Evolutionary conservation across 2,113 vertebrate genomes (phyloP).

Genomic region (Dasyornis broadbenti): DNA sequence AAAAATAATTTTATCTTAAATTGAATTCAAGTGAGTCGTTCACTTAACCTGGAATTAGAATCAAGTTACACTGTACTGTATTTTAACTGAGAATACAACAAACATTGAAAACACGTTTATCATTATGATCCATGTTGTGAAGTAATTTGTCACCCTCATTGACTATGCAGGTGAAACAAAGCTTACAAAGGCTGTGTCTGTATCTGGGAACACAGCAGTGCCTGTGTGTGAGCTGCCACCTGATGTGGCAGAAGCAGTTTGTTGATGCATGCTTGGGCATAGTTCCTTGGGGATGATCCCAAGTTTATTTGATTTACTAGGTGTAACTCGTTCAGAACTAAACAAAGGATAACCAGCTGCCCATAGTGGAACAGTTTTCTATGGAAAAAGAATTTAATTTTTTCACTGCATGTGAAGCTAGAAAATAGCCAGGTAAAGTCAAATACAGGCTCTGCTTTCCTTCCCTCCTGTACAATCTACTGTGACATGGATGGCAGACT

Average conservation of each 20-base stretch:
- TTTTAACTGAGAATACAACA: background rate
- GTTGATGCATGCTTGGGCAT: background rate
- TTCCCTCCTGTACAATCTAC: background rate
- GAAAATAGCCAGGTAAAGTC: background rate
- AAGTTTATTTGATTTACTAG: background rate
- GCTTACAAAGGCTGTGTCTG: background rate
- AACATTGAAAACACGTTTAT: background rate
- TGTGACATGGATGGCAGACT: background rate
- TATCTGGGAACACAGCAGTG: background rate
- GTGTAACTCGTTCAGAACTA: too few relatives aligned
- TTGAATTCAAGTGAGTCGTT: background rate
- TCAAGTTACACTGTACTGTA: background rate
- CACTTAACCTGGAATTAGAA: background rate
- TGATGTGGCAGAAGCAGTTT: background rate
- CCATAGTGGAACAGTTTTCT: background rate
- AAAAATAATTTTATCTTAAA: background rate
- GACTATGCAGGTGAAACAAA: background rate
- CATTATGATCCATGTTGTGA: background rate
- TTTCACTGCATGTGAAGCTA: background rate
- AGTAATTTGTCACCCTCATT: background rate
- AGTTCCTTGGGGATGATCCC: background rate
- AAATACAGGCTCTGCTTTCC: background rate
- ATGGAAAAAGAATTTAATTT: background rate
- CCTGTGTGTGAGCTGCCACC: background rate
- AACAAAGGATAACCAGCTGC: background rate